phyloP scores from a whole-genome alignment of 1,140 invertebrate genomes.

The Drosophila triauraria region DNA sequence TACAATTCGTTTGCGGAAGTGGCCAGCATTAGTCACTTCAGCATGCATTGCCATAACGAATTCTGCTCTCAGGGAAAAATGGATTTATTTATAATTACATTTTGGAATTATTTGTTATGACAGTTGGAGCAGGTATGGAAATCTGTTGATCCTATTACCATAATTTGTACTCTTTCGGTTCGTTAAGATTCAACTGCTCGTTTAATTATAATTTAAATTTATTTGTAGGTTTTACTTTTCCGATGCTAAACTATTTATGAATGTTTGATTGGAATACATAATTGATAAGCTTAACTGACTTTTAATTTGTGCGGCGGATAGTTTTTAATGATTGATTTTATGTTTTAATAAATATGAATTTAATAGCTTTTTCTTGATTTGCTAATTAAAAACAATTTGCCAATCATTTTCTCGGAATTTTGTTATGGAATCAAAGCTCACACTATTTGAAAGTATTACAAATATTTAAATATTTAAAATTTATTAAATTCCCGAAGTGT shows the following conservation, averaged over 20 bases:
- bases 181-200: background rate
- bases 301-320: background rate
- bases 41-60: background rate
- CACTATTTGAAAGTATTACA: background rate
- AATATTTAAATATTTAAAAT: background rate
- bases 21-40: background rate
- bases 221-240: background rate
- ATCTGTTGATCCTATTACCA: background rate
- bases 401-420: too few relatives aligned
- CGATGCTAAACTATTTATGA: background rate
- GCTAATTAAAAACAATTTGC: too few relatives aligned
- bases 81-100: conserved; percentile 2
- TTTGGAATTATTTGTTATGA: background rate
- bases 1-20: conserved; percentile 35
- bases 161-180: background rate
- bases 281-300: background rate
- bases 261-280: background rate
- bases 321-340: background rate
- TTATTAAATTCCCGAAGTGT: too few relatives aligned
- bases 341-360: background rate
- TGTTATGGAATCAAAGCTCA: too few relatives aligned
- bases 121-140: background rate
- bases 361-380: too few relatives aligned
- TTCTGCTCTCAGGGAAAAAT: background rate
- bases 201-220: background rate